Conservation (phyloP, 2,888 invertebrate genomes). For the Anthoptus insignis region DNA sequence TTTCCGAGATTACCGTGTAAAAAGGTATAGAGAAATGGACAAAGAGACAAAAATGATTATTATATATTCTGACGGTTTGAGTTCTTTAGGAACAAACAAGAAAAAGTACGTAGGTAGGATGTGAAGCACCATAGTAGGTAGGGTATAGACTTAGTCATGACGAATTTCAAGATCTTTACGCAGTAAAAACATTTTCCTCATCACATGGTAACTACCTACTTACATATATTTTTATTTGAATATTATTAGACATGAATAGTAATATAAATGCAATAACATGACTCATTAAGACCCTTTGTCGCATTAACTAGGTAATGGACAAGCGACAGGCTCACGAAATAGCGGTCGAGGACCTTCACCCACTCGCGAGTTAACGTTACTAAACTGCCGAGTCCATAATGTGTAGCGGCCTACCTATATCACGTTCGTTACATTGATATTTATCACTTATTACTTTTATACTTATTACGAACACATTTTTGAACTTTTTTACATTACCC, state of each 20-base stretch:
- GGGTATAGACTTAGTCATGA: no score
- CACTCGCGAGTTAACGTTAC: conserved; percentile 57
- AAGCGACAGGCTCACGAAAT: conserved; percentile 65
- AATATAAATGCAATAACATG: conserved; percentile 16
- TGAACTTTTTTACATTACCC: no score
- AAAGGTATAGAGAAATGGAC: no score
- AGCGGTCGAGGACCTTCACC: conserved; percentile 78
- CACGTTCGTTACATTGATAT: no score
- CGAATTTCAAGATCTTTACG: not conserved
- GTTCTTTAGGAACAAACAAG: no score
- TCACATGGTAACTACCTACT: not conserved
- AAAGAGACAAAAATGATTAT: no score
- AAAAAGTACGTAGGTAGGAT: no score
- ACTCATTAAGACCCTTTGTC: conserved; percentile 38
- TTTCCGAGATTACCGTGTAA: no score
- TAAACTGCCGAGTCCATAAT: conserved; percentile 40
- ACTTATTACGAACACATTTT: no score
- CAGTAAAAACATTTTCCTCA: not conserved
- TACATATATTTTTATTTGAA: not conserved
- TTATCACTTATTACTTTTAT: no score
- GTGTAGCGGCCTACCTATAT: conserved; percentile 25
- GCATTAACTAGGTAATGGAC: conserved; percentile 53
- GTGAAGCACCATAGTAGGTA: no score
- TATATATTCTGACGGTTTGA: no score
- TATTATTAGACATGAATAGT: not conserved